Evolutionary conservation across 2,797 vertebrate species (phyloP).

Genomic region (Lithobates sylvaticus): DNA sequence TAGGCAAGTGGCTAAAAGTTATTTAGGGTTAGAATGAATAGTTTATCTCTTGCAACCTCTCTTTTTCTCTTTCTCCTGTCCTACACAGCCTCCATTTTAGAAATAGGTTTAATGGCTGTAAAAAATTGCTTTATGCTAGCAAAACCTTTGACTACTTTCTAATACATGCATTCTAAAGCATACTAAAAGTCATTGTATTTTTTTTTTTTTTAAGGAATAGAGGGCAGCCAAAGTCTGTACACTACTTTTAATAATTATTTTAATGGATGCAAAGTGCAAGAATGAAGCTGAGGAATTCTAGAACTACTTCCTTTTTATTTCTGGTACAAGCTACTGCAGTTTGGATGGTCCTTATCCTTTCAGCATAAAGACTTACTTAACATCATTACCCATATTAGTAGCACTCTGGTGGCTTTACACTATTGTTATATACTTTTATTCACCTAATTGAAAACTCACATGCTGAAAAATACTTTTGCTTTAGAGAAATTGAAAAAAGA

Average conservation of each 20-base stretch:
- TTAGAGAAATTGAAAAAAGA: constrained; percentile 64
- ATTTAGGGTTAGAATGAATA: too few species aligned
- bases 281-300: constrained; percentile 20
- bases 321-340: constrained; percentile 1
- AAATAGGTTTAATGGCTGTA: neutral
- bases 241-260: constrained; percentile 48
- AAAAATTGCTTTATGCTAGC: neutral
- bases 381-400: constrained; percentile 46
- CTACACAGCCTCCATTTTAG: neutral
- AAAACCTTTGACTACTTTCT: constrained; percentile 6
- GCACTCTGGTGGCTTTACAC: constrained; percentile 22
- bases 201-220: constrained; percentile 8
- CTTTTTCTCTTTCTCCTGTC: too few species aligned
- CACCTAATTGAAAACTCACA: constrained; percentile 64
- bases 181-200: constrained; percentile 28
- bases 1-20: too few species aligned
- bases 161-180: neutral
- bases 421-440: constrained; percentile 46
- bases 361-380: constrained; percentile 35
- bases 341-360: constrained; percentile 26
- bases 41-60: too few species aligned
- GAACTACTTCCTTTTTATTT: constrained; percentile 46
- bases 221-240: constrained; percentile 42
- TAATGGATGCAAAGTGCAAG: constrained; percentile 53
- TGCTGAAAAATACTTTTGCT: constrained; percentile 60